A percentile compares a stretch with the other conserved stretches of the same genome.
Conservation (phyloP, 2,797 vertebrate species). For the Rhadinocentrus ornatus region DNA sequence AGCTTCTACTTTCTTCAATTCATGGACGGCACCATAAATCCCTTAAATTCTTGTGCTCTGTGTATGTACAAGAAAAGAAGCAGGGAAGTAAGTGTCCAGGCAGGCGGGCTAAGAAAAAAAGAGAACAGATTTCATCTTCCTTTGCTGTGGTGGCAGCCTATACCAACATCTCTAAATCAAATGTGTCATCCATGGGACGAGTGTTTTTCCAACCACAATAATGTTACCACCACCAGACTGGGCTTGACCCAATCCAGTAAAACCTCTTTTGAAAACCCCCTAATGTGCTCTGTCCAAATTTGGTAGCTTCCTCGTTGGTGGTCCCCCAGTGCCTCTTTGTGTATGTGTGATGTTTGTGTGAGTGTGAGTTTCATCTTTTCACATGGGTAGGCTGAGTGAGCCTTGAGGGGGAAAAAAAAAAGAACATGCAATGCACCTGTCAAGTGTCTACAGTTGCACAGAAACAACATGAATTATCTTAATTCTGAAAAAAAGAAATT, state of each 20-base stretch:
- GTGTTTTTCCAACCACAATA: conserved; percentile 73
- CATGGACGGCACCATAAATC: conserved; percentile 50
- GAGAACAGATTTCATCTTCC: conserved; percentile 63
- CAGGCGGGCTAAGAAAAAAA: conserved; percentile 24
- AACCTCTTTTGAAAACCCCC: conserved; percentile 62
- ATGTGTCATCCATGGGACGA: conserved; percentile 65
- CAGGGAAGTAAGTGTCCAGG: conserved; percentile 28
- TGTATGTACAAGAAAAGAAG: conserved; percentile 50
- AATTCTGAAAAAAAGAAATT: conserved; percentile 53
- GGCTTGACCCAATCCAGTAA: conserved; percentile 73
- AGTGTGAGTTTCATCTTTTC: conserved; percentile 67
- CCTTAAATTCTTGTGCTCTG: conserved; percentile 42
- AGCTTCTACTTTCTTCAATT: conserved; percentile 43
- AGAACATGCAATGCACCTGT: conserved; percentile 76
- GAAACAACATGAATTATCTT: conserved; percentile 58
- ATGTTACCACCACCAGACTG: conserved; percentile 65
- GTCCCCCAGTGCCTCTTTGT: conserved; percentile 70
- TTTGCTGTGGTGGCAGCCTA: conserved; percentile 61
- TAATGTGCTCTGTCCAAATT: conserved; percentile 74
- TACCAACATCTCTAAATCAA: conserved; percentile 70
- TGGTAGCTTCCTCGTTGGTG: conserved; percentile 78
- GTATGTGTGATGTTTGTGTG: conserved; percentile 31
- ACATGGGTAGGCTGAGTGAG: conserved; percentile 55
- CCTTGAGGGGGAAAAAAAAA: conserved; percentile 38
- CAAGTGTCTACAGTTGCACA: conserved; percentile 48